Conservation (phyloP, 2,113 vertebrate species). For the Cyprinodon tularosa region DNA sequence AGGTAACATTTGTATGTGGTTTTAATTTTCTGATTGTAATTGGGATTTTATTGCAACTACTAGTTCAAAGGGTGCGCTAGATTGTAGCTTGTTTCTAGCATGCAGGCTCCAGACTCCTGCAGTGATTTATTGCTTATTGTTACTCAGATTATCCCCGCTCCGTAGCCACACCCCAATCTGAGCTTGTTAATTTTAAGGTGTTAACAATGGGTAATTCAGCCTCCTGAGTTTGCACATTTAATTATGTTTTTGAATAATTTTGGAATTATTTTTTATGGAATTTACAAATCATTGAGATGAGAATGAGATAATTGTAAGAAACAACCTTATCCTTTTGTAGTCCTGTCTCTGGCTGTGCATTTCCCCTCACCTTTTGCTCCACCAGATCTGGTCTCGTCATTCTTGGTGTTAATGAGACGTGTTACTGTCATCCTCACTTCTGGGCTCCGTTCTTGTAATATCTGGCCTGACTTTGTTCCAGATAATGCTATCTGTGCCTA, state of each 20-base stretch:
- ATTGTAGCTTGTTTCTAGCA: slow-evolving; percentile 1
- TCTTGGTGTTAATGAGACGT: slow-evolving; percentile 64
- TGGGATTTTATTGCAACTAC: neutral
- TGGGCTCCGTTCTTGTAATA: slow-evolving; percentile 63
- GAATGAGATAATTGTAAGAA: slow-evolving; percentile 28
- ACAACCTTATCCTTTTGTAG: slow-evolving; percentile 27
- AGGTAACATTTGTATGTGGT: no score
- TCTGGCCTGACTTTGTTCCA: slow-evolving; percentile 56
- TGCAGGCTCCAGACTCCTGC: slow-evolving; percentile 41
- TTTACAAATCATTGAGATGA: slow-evolving; percentile 44
- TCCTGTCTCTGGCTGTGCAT: slow-evolving; percentile 19
- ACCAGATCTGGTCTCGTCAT: slow-evolving; percentile 20
- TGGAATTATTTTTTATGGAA: slow-evolving; percentile 17
- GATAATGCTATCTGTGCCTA: slow-evolving; percentile 63
- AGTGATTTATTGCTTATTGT: slow-evolving; percentile 53
- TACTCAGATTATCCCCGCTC: slow-evolving; percentile 54
- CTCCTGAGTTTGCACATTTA: slow-evolving; percentile 32
- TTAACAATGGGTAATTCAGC: slow-evolving; percentile 48
- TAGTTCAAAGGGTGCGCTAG: slow-evolving; percentile 5
- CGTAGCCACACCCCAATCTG: slow-evolving; percentile 48
- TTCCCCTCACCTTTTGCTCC: slow-evolving; percentile 28
- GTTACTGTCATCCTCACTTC: slow-evolving; percentile 64
- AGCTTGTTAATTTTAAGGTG: slow-evolving; percentile 57
- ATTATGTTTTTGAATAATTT: slow-evolving; percentile 20
- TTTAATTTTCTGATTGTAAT: neutral